Evolutionary conservation across 1,140 invertebrate genomes (phyloP), one percentile per base, ranked within the genome.

Genomic region (Zaprionus taronus): DNA sequence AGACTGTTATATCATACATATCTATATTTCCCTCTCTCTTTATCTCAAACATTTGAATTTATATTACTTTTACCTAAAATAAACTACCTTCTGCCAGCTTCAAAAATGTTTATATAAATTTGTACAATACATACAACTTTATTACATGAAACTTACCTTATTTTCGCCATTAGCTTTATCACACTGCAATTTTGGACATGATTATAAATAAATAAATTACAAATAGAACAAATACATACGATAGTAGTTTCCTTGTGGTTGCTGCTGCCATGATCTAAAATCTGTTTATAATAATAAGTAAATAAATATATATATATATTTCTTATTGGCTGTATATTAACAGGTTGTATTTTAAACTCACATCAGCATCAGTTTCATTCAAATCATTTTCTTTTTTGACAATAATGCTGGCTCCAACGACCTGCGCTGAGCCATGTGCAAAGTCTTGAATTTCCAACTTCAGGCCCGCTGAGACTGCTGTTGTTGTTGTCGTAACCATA

Each of bases 141-240:
- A 2, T 44, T 44, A 9, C 6, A 20, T 31, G 9, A 24, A 57
- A 53, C 95, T 94, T 94, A 96, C 96, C 96, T 96, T 97, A 94
- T 96, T 96, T 93, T 97, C 96, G 94, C 96, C 96, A 94, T 96
- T 96, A 95, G 96, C 96, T 95, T 96, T 97, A 97, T 97, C 96
- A 97, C 96, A 97, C 96, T 97, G 95, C 77, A 96, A 61, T 20
- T 34, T 38, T 80, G 67, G 41, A 17, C n/a, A 47, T 47, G n/a
- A 7, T 69, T 61, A 64, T 62, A 64, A 74, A 47, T 14, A 72
- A 65, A 66, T 44, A 17, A 41, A 34, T 38, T 49, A 62, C 31
- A 41, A 34, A 62, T 62, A 15, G 3, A 51, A 11, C 26, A 22
- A 38, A 80, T 80, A 89, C 87, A 67, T 90, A 92, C 91, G 79